Conservation (phyloP, 2,797 vertebrate species). For the Coregonus sp. region DNA sequence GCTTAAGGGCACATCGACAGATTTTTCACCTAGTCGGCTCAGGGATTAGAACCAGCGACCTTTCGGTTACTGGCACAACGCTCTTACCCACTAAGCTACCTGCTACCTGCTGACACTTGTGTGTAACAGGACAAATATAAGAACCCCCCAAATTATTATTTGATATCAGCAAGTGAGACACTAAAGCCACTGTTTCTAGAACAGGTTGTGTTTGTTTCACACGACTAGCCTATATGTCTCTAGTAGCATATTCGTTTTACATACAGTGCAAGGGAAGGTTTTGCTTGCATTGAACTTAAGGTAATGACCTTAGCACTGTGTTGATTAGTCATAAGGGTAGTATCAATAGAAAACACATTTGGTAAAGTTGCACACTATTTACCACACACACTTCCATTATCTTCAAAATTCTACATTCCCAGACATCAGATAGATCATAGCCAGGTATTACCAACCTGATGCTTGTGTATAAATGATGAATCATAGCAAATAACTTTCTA, state of each 20-base stretch:
- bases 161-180: background rate
- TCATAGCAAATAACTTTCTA: background rate
- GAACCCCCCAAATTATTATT: background rate
- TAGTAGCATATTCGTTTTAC: background rate
- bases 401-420: background rate
- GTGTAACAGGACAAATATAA: too few relatives aligned
- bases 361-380: slow-evolving; percentile 19
- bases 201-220: slow-evolving; percentile 42
- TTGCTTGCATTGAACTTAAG: slow-evolving; percentile 7
- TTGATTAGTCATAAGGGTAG: slow-evolving; percentile 1
- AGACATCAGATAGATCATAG: background rate
- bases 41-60: too few relatives aligned
- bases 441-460: background rate
- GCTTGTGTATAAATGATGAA: background rate
- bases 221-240: background rate
- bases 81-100: too few relatives aligned
- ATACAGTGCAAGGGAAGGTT: background rate
- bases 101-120: too few relatives aligned
- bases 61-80: too few relatives aligned
- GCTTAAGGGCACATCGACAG: too few relatives aligned
- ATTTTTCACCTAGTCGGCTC: too few relatives aligned
- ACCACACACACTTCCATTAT: too few relatives aligned
- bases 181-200: slow-evolving; percentile 14
- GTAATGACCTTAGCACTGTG: slow-evolving; percentile 21
- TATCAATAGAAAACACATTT: slow-evolving; percentile 23